Evolutionary conservation across 2,113 vertebrate genomes (phyloP), one percentile per base, ranked within the genome.

Genomic region (Salvelinus fontinalis): DNA sequence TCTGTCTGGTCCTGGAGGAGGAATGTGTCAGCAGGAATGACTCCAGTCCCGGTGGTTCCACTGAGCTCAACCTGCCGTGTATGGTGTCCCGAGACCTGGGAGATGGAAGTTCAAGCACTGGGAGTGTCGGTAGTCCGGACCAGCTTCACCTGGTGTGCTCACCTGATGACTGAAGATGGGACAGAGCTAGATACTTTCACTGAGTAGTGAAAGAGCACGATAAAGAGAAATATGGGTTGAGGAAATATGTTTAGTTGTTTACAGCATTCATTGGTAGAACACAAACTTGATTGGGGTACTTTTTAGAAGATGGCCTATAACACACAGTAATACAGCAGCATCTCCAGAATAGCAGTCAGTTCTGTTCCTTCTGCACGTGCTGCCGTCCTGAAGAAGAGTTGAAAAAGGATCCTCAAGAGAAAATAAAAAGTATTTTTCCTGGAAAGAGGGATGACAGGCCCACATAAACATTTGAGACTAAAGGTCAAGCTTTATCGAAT

Each of bases 71-170:
- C 82, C 90, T 96, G 70, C 96, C 95, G n/a, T 97, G 96, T 79
- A 96, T 96, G 86, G 95, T 96, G 75, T 93, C 94, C 84, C 93
- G 96, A 87, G 96, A 97, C 84, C 89, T 97, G 70, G 96, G 96
- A 4, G 96, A 97, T 68, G 96, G 96, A 4, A 97, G 96, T 89
- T 97, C 96, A 4, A 97, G 96, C 90, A 97, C 96, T 0, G 96
- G 96, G 82, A 97, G 96, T 77, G 95, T 97, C 68, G 96, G 96
- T 9, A 97, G 96, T 83, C 96, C 96, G 0, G 96, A 97, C 85
- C 96, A 97, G 82, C 91, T 95, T 62, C 96, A 96, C 81, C 89
- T 96, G 77, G 95, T 95, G 75, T 97, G 96, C 86, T 97, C 96
- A 64, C 96, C 96, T 22, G 95, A 97, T 75, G 96, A 97, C 89